These are phyloP conservation scores for Abrostola triplasia DNA, from an alignment of 2,888 invertebrate species.

Conservation along the genomic window DNA sequence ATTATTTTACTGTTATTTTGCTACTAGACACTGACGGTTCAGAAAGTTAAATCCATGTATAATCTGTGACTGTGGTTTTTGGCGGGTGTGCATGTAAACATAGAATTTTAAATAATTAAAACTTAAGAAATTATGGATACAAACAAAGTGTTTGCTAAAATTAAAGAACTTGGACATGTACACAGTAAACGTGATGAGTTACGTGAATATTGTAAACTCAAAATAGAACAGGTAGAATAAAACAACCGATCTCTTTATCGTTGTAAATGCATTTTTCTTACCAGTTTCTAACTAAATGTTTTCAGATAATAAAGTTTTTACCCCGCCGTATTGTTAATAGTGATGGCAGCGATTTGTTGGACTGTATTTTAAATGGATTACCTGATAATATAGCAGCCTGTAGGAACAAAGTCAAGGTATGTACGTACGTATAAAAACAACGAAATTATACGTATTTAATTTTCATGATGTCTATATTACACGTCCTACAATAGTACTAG, in stretches of 20 bases:
- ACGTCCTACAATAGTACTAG: too few relatives aligned
- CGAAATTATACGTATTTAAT: neutral
- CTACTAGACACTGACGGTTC: neutral
- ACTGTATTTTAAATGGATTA: conserved; percentile 77
- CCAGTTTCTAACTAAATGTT: conserved; percentile 23
- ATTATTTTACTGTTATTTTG: neutral
- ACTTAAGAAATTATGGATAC: conserved; percentile 61
- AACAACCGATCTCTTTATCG: neutral
- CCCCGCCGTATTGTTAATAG: conserved; percentile 72
- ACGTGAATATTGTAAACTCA: conserved; percentile 69
- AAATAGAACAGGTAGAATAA: conserved; percentile 70
- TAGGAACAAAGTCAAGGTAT: conserved; percentile 74
- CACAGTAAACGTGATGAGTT: conserved; percentile 73
- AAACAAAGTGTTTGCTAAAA: conserved; percentile 63
- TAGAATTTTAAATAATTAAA: neutral
- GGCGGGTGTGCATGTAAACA: conserved; percentile 36
- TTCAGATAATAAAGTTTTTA: conserved; percentile 72
- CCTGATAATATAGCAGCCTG: conserved; percentile 61
- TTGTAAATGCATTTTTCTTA: neutral
- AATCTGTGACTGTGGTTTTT: conserved; percentile 13
- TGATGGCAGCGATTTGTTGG: conserved; percentile 75
- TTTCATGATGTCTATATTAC: neutral
- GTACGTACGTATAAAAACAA: conserved; percentile 54
- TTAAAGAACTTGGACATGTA: conserved; percentile 74
- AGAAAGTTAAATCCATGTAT: neutral